These are phyloP conservation scores for Zeugodacus cucurbitae DNA, from an alignment of 1,140 invertebrate species.

Conservation along the genomic window DNA sequence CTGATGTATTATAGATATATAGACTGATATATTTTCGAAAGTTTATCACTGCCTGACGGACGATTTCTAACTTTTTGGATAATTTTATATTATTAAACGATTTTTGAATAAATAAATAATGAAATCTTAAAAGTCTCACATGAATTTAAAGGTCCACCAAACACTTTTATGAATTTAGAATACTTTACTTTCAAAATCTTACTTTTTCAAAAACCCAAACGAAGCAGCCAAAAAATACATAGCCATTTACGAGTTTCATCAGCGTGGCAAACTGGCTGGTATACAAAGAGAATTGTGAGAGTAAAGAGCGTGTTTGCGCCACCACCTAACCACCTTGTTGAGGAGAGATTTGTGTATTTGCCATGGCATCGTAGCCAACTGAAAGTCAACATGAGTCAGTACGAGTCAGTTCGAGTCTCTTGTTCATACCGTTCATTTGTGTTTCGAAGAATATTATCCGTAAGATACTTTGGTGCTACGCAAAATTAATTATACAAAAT, in stretches of 20 bases:
- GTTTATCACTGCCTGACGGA: no score
- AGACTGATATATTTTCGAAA: no score
- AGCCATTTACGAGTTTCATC: background rate
- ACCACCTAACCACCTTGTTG: constrained; percentile 14
- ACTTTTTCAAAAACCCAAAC: no score
- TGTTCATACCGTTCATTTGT: constrained; percentile 44
- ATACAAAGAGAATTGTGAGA: background rate
- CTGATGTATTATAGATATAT: no score
- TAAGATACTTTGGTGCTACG: constrained; percentile 24
- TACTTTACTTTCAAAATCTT: no score
- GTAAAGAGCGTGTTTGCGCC: background rate
- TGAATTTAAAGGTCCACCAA: no score
- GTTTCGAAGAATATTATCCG: constrained; percentile 9
- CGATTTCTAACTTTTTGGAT: no score
- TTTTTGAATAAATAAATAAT: no score
- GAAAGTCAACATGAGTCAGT: constrained; percentile 30
- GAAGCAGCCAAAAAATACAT: no score
- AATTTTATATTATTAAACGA: no score
- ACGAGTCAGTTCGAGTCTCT: constrained; percentile 44
- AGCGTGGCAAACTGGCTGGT: background rate
- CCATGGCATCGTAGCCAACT: constrained; percentile 2
- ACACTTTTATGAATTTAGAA: no score
- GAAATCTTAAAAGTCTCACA: no score
- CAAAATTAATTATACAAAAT: background rate
- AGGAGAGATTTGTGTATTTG: constrained; percentile 13